phyloP scores from a whole-genome alignment of 2,797 vertebrate genomes.

The Oryzias sinensis region DNA sequence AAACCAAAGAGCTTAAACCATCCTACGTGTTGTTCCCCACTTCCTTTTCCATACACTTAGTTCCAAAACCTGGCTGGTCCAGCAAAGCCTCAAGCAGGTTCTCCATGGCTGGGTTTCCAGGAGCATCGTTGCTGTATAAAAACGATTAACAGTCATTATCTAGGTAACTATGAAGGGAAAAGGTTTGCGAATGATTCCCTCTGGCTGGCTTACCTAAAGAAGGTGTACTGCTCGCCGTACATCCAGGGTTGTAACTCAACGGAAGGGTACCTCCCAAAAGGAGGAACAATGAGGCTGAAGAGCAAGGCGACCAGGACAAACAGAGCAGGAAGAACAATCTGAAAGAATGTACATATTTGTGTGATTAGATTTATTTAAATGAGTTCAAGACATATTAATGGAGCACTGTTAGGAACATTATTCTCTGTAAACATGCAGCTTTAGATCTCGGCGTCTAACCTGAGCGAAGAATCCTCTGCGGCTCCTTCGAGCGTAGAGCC shows the following conservation, averaged over 20 bases:
- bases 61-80: conserved; percentile 81
- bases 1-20: too few relatives aligned
- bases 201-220: conserved; percentile 81
- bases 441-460: conserved; percentile 20
- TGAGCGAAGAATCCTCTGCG: conserved; percentile 84
- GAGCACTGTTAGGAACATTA: background rate
- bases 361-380: background rate
- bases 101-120: conserved; percentile 55
- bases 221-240: conserved; percentile 87
- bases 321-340: conserved; percentile 88
- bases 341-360: conserved; percentile 18
- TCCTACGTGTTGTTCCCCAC: conserved; percentile 60
- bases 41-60: conserved; percentile 69
- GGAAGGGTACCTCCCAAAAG: conserved; percentile 82
- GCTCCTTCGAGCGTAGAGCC: conserved; percentile 84
- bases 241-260: conserved; percentile 85
- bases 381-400: background rate
- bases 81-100: conserved; percentile 80
- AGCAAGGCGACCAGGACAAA: conserved; percentile 87
- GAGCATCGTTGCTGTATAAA: conserved; percentile 79
- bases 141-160: background rate
- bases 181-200: too few relatives aligned
- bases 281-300: conserved; percentile 87
- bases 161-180: too few relatives aligned
- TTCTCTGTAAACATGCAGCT: too few relatives aligned